Conservation (phyloP, 1,140 invertebrate genomes). For the Atopsyche davidsoni region DNA sequence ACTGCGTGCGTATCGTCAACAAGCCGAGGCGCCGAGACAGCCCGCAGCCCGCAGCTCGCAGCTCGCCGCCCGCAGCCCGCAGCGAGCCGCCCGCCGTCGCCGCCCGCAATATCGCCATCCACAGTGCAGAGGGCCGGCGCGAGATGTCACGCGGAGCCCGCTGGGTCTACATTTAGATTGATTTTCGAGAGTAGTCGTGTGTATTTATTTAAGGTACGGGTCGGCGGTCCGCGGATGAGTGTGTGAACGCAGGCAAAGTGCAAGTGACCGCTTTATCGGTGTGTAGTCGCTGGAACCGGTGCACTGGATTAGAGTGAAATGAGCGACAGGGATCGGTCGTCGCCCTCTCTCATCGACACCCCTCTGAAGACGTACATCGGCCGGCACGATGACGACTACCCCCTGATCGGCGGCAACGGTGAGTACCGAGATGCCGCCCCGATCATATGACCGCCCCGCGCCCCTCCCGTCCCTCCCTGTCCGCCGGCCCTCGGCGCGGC, state of each 20-base stretch:
- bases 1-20: background rate
- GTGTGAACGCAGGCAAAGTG: slow-evolving; percentile 40
- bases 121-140: slow-evolving; percentile 9
- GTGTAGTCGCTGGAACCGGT: slow-evolving; percentile 39
- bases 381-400: slow-evolving; percentile 68
- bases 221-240: slow-evolving; percentile 33
- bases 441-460: background rate
- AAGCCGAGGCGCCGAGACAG: background rate
- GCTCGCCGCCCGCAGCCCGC: slow-evolving; percentile 1
- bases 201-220: slow-evolving; percentile 23
- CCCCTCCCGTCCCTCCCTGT: slow-evolving; percentile 4
- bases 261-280: slow-evolving; percentile 39
- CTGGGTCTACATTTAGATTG: slow-evolving; percentile 27
- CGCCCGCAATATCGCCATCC: background rate
- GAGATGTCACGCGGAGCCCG: slow-evolving; percentile 23
- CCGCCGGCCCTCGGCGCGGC: slow-evolving; percentile 3
- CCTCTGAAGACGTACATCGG: slow-evolving; percentile 71
- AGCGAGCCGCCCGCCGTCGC: too few species aligned
- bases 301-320: slow-evolving; percentile 41
- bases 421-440: slow-evolving; percentile 40
- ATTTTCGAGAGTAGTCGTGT: slow-evolving; percentile 20
- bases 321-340: slow-evolving; percentile 73
- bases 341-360: slow-evolving; percentile 70
- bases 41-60: slow-evolving; percentile 1
- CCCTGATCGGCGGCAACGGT: slow-evolving; percentile 67